Evolutionary conservation across 23 tunicate species (phyloP).

Genomic region (Ciona savignyi): DNA sequence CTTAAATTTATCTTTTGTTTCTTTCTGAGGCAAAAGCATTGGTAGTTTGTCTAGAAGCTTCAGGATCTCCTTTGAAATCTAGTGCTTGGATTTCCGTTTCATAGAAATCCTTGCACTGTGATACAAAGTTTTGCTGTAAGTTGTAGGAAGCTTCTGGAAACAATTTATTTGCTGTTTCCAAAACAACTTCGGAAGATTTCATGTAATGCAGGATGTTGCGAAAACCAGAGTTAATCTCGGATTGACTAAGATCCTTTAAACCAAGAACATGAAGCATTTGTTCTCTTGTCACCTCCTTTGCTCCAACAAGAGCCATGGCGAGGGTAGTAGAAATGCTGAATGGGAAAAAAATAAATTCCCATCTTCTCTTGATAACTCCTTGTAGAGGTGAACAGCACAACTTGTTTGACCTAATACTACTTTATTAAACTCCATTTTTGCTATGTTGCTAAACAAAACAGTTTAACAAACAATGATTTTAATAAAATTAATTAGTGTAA

Average conservation of each 20-base stretch:
- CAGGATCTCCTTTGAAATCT: slow-evolving; percentile 14
- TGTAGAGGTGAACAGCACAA: too few relatives aligned
- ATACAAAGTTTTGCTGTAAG: background rate
- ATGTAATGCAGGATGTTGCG: background rate
- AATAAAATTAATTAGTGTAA: too few relatives aligned
- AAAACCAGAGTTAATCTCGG: background rate
- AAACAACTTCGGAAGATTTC: background rate
- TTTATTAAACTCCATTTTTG: too few relatives aligned
- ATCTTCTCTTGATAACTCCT: too few relatives aligned
- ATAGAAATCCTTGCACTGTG: background rate
- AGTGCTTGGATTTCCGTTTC: background rate
- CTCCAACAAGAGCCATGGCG: slow-evolving; percentile 29
- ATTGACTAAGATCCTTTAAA: background rate
- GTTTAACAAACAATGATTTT: too few relatives aligned
- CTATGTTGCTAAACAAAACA: too few relatives aligned
- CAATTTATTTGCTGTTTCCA: slow-evolving; percentile 23
- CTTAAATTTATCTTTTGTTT: slow-evolving; percentile 49
- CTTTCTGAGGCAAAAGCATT: slow-evolving; percentile 49
- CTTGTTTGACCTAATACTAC: too few relatives aligned
- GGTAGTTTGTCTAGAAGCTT: slow-evolving; percentile 30
- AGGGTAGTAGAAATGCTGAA: slow-evolving; percentile 34
- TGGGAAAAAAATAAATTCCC: slow-evolving; percentile 43
- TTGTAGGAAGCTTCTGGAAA: background rate
- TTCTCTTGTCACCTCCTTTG: slow-evolving; percentile 14
- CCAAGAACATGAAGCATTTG: slow-evolving; percentile 2